Conservation (phyloP, 2,797 vertebrate species). For the Pangasius krempfi region DNA sequence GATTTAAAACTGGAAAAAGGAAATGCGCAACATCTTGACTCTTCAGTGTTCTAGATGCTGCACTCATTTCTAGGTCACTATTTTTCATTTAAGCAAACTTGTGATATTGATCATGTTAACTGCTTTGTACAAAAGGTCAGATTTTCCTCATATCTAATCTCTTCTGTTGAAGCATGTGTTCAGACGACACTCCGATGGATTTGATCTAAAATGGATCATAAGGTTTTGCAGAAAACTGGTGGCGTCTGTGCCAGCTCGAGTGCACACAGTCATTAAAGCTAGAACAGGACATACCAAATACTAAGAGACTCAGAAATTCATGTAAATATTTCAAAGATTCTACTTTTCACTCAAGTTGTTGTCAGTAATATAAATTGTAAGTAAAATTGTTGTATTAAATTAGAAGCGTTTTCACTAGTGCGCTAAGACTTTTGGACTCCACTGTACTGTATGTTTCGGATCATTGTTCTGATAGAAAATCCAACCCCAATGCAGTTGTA, state of each 20-base stretch:
- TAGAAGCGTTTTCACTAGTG: too few relatives aligned
- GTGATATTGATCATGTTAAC: too few relatives aligned
- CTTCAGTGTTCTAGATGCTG: too few relatives aligned
- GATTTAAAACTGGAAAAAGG: too few relatives aligned
- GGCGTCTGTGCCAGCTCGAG: too few relatives aligned
- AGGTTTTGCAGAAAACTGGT: too few relatives aligned
- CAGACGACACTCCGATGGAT: not conserved
- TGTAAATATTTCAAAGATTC: not conserved
- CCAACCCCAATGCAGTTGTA: not conserved
- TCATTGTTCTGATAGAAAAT: not conserved
- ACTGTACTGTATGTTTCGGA: not conserved
- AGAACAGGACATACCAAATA: not conserved
- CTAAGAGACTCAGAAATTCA: not conserved
- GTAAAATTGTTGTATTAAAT: too few relatives aligned
- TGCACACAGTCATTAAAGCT: not conserved
- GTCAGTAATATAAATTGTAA: not conserved
- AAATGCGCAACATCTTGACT: too few relatives aligned
- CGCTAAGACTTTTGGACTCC: too few relatives aligned
- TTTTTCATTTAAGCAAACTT: too few relatives aligned
- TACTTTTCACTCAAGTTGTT: not conserved
- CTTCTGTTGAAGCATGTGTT: not conserved
- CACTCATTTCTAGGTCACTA: too few relatives aligned
- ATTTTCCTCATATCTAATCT: not conserved
- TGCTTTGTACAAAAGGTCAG: not conserved
- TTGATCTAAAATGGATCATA: too few relatives aligned